Evolutionary conservation across 1,140 invertebrate genomes (phyloP).

Genomic region (Limonius californicus): DNA sequence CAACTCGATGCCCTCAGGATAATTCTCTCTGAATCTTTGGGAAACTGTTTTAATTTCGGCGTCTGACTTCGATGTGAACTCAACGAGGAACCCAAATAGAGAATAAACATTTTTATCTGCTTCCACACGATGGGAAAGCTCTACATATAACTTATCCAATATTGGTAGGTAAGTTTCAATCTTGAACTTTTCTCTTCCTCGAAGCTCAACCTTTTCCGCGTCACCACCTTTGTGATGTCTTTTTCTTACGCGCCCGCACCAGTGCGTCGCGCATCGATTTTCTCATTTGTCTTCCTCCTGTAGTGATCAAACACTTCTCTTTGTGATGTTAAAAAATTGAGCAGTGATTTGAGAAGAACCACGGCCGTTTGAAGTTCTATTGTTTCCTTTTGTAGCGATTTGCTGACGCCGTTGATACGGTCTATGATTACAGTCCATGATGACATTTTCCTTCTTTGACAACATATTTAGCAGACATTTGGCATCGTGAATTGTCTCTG

Average conservation of each 20-base stretch:
- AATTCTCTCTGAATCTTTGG: no score
- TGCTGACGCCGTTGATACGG: not conserved
- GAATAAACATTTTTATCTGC: not conserved
- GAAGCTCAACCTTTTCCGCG: not conserved
- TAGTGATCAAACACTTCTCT: not conserved
- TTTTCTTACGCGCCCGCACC: not conserved
- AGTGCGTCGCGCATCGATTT: not conserved
- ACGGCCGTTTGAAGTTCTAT: no score
- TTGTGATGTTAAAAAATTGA: not conserved
- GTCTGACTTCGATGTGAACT: not conserved
- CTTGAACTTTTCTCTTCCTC: not conserved
- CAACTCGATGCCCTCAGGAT: not conserved
- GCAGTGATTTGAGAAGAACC: not conserved
- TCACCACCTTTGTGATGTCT: not conserved
- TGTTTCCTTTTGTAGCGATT: no score
- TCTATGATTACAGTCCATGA: not conserved
- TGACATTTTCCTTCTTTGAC: not conserved
- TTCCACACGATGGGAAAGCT: not conserved
- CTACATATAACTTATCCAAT: not conserved
- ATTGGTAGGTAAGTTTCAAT: not conserved
- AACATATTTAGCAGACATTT: not conserved
- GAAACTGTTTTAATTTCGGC: no score
- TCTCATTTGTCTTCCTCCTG: not conserved
- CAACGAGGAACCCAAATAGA: no score
- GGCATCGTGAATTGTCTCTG: not conserved